Conservation (phyloP, 2,113 vertebrate genomes). For the Melanerpes formicivorus region DNA sequence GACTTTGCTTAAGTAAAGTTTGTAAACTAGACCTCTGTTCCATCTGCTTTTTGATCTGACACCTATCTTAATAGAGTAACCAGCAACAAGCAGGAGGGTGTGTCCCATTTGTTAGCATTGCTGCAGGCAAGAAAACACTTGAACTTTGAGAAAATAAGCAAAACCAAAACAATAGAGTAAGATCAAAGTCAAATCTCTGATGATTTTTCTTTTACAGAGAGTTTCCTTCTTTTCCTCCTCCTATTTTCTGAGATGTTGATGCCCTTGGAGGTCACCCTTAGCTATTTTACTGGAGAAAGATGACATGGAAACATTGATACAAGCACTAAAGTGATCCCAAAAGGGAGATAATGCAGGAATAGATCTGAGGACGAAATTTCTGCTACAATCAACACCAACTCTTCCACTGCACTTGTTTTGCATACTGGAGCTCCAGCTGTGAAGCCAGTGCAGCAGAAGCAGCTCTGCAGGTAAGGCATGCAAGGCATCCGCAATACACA, state of each 20-base stretch:
- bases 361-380: background rate
- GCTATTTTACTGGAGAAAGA: background rate
- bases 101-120: conserved; percentile 15
- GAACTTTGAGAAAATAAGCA: conserved; percentile 39
- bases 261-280: background rate
- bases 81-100: conserved; percentile 33
- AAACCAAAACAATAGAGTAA: conserved; percentile 50
- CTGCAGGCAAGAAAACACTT: conserved; percentile 46
- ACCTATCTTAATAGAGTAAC: background rate
- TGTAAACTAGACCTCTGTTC: background rate
- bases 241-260: background rate
- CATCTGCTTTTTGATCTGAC: conserved; percentile 40
- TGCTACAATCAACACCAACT: background rate
- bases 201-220: background rate
- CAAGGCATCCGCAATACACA: background rate
- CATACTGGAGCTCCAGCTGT: background rate
- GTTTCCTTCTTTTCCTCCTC: background rate
- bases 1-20: conserved; percentile 1
- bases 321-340: background rate
- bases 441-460: background rate
- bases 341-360: background rate
- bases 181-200: conserved; percentile 42
- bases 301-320: background rate
- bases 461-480: background rate
- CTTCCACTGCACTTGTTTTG: background rate